A percentile compares a stretch with the other conserved stretches of the same genome.
Evolutionary conservation across 1,140 invertebrate species (phyloP).

Genomic region (Phymorhynchus buccinoides): DNA sequence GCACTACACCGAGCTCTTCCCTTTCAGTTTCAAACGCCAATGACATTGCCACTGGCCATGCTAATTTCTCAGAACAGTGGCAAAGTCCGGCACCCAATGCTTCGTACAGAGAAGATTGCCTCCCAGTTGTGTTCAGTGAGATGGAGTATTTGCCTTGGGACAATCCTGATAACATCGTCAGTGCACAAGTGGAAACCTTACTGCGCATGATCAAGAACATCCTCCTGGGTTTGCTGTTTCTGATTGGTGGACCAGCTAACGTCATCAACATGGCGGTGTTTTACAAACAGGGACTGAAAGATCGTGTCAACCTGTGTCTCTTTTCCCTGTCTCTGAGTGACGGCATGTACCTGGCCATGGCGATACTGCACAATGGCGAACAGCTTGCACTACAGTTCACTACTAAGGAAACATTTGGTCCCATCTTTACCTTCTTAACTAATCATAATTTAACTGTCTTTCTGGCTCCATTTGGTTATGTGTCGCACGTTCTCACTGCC

Average conservation of each 20-base stretch:
- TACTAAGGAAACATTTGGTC: background rate
- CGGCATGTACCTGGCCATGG: background rate
- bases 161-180: slow-evolving; percentile 4
- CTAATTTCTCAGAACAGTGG: no score
- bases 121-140: background rate
- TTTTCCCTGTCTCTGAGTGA: background rate
- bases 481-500: background rate
- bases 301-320: slow-evolving; percentile 9
- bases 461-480: background rate
- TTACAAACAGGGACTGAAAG: background rate
- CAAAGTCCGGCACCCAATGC: no score
- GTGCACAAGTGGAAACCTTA: background rate
- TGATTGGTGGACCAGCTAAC: background rate
- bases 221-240: background rate
- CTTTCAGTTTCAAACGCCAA: no score
- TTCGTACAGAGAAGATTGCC: no score
- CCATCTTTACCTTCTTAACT: background rate
- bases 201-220: background rate
- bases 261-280: slow-evolving; percentile 7
- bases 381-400: background rate
- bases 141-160: slow-evolving; percentile 6
- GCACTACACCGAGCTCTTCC: no score
- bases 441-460: background rate
- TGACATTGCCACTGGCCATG: no score
- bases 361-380: background rate